Evolutionary conservation across 2,888 invertebrate species (phyloP), one percentile per base, ranked within the genome.

Genomic region (Callyntrura guangdongensis): DNA sequence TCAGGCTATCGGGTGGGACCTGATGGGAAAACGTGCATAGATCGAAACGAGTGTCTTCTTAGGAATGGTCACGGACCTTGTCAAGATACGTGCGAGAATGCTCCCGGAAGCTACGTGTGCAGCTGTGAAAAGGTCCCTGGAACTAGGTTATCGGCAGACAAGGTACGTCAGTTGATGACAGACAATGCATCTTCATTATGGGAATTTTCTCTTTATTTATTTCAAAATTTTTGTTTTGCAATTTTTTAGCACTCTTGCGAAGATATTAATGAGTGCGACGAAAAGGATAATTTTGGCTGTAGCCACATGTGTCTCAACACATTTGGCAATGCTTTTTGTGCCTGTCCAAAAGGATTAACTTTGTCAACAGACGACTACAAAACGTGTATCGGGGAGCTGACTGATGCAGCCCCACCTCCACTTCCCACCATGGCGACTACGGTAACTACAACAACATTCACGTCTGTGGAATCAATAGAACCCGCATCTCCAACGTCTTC

Each of bases 11-110:
- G 94, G 53, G 94, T 95, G 11, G 94, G 94, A 9, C 94, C 94
- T 25, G 94, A 94, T 91, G 94, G 94, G 47, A 94, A 94, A 85
- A 94, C 94, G n/a, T 95, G 94, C 92, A 94, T 94, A 74, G 94
- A 94, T 94, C 95, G 96, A 93, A 96, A 96, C 94, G 96, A 96
- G 94, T 96, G 96, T 94, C 95, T 96, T 45, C 94, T 96, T 93
- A 96, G 96, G 94, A 96, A 96, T 94, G 96, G 96, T 27, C 96
- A 95, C 93, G 96, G 96, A 8, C 96, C 96, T 14, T 97, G 97
- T 94, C 96, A 97, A 94, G 96, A 96, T 93, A 95, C 95, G 64
- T 97, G 97, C 94, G 94, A 94, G 91, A 97, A 97, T 94, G 95
- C 95, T 59, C 95, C 95, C 94, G 96, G 96, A 59, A 95, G 96